Base-by-base conservation (phyloP, 2,888 invertebrate species). In the Ypsolopha scabrella region DNA sequence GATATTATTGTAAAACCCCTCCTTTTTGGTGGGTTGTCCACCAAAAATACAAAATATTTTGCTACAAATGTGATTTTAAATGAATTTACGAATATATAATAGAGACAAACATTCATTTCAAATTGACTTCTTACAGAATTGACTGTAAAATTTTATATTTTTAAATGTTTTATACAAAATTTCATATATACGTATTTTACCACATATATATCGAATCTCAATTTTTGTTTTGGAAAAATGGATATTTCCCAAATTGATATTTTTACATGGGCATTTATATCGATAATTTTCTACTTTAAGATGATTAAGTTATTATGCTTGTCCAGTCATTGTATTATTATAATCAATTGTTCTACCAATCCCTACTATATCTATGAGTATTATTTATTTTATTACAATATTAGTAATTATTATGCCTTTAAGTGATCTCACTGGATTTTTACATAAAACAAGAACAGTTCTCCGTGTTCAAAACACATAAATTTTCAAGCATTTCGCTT, bases 401-500 rank as follows among this genome's bases (percentile, higher is more conserved):
- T 10, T 36, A 24, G 37, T 47, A 65, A 68, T 70, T 64, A 78
- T 77, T 75, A 79, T 71, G 74, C 68, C 34, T 72, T 69, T 67
- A 63, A 64, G 59, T 65, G 57, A 71, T 75, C 72, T 74, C 78
- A 80, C 80, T 77, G 79, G 71, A 70, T 72, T 70, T 39, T 65
- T 63, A 69, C 68, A 48, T 34, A 52, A 70, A 72, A 76, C 24
- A 24, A 24, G 71, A 65, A 62, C 38, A 41, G 43, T 50, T 36
- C 62, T 58, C 62, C 63, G 85, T 85, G 85, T 86, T 86, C 76
- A 79, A 75, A 86, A 86, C 86, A 86, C 86, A 65, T 71, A 73
- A 80, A 83, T 83, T 85, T 85, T 82, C 83, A 85, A 86, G 85
- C 85, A 77, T 78, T 72, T 64, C 76, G 85, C 85, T 86, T 82